Evolutionary conservation across 2,797 vertebrate species (phyloP).

Genomic region (Decapterus maruadsi): DNA sequence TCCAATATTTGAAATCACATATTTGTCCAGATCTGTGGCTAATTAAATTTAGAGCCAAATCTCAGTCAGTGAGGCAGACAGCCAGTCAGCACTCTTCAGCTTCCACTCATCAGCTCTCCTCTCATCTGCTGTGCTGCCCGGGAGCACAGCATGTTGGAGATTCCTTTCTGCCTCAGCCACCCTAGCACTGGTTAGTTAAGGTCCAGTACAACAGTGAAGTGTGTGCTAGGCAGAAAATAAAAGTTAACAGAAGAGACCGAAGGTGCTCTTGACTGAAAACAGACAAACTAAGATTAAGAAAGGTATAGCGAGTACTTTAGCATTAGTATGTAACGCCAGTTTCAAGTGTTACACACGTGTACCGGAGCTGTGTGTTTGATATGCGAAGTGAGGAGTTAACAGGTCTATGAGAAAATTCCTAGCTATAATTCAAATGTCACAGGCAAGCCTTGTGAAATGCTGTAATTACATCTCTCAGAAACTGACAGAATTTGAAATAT

Average conservation of each 20-base stretch:
- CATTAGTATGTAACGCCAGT: slow-evolving; percentile 2
- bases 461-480: slow-evolving; percentile 10
- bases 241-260: slow-evolving; percentile 11
- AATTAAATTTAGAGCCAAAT: slow-evolving; percentile 65
- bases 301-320: slow-evolving; percentile 6
- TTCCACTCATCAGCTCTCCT: slow-evolving; percentile 46
- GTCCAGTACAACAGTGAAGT: slow-evolving; percentile 37
- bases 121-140: slow-evolving; percentile 30
- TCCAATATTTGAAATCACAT: slow-evolving; percentile 52
- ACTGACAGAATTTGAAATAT: slow-evolving; percentile 21
- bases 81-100: slow-evolving; percentile 30
- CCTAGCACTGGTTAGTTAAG: slow-evolving; percentile 28
- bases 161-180: slow-evolving; percentile 35
- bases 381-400: background rate
- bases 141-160: slow-evolving; percentile 38
- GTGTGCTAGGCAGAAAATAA: slow-evolving; percentile 19
- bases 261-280: slow-evolving; percentile 34
- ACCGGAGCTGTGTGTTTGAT: background rate
- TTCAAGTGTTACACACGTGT: background rate
- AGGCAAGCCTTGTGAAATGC: slow-evolving; percentile 11
- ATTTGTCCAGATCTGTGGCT: slow-evolving; percentile 54
- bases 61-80: slow-evolving; percentile 43
- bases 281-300: slow-evolving; percentile 8
- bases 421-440: slow-evolving; percentile 11
- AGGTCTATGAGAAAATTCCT: background rate